phyloP scores from a whole-genome alignment of 2,113 vertebrate genomes.

The Nycticryphes semicollaris region DNA sequence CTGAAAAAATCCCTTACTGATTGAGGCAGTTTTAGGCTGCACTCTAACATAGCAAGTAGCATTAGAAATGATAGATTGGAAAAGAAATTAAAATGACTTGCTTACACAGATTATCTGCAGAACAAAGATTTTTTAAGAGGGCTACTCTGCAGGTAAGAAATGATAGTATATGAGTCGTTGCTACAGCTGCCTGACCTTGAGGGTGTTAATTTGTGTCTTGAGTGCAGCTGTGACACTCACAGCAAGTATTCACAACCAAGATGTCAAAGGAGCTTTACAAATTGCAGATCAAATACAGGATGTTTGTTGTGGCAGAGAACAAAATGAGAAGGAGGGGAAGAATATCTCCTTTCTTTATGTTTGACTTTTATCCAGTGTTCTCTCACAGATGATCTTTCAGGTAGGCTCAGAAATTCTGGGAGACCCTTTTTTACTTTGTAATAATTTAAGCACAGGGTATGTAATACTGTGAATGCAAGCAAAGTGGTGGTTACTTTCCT shows the following conservation, averaged over 20 bases:
- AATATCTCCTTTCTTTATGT: background rate
- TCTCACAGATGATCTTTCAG: background rate
- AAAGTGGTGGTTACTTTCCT: background rate
- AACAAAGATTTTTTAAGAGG: background rate
- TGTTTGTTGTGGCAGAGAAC: background rate
- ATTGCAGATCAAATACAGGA: constrained; percentile 9
- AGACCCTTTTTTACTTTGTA: background rate
- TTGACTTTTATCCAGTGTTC: background rate
- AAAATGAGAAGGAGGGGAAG: background rate
- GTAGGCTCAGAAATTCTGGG: background rate
- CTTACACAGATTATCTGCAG: background rate
- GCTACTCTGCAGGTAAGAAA: background rate
- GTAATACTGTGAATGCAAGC: background rate
- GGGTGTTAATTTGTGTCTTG: constrained; percentile 30
- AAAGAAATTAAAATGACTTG: constrained; percentile 54
- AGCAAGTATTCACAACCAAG: constrained; percentile 23
- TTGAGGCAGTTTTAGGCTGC: constrained; percentile 53
- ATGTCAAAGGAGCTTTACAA: constrained; percentile 49
- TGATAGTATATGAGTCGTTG: background rate
- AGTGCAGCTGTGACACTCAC: background rate
- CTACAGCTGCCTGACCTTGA: background rate
- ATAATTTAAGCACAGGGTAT: background rate
- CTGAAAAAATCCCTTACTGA: constrained; percentile 63
- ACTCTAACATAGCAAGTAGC: constrained; percentile 31
- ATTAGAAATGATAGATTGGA: constrained; percentile 56